Evolutionary conservation across 2,113 vertebrate species (phyloP).

Genomic region (Pao palembangensis): DNA sequence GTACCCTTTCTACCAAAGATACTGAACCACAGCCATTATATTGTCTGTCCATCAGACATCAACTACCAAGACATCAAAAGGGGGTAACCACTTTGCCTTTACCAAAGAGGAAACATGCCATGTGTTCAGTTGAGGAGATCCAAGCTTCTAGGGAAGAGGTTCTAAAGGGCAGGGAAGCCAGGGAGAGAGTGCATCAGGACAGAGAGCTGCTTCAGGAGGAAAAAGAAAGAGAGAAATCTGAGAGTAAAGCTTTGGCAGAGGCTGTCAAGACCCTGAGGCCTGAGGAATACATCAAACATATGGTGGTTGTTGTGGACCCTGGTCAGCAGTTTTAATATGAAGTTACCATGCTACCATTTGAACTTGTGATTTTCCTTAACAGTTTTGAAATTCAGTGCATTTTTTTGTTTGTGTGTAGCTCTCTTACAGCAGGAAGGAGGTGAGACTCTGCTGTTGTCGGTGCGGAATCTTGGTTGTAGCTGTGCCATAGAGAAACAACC

Average conservation of each 20-base stretch:
- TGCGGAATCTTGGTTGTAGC: constrained; percentile 81
- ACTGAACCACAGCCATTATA: too few relatives aligned
- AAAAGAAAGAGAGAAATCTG: constrained; percentile 64
- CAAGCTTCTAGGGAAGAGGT: constrained; percentile 48
- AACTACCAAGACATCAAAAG: too few relatives aligned
- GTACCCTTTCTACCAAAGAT: neutral
- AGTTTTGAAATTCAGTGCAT: neutral
- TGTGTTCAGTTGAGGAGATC: constrained; percentile 47
- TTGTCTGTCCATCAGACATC: neutral
- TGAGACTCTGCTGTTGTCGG: constrained; percentile 75
- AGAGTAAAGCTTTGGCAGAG: constrained; percentile 60
- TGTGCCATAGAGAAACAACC: constrained; percentile 81
- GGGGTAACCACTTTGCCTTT: too few relatives aligned
- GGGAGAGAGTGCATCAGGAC: constrained; percentile 46
- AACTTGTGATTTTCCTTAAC: too few relatives aligned
- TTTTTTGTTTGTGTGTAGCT: constrained; percentile 61
- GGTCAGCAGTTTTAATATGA: constrained; percentile 65
- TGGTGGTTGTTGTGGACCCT: constrained; percentile 81
- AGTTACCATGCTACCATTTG: neutral
- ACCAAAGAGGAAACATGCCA: constrained; percentile 49
- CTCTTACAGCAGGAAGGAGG: constrained; percentile 86
- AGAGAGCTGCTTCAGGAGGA: constrained; percentile 52
- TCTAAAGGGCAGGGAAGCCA: constrained; percentile 35
- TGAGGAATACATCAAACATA: constrained; percentile 82
- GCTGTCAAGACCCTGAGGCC: constrained; percentile 77